phyloP scores from a whole-genome alignment of 2,888 invertebrate species.

The Lasioglossum calceatum region DNA sequence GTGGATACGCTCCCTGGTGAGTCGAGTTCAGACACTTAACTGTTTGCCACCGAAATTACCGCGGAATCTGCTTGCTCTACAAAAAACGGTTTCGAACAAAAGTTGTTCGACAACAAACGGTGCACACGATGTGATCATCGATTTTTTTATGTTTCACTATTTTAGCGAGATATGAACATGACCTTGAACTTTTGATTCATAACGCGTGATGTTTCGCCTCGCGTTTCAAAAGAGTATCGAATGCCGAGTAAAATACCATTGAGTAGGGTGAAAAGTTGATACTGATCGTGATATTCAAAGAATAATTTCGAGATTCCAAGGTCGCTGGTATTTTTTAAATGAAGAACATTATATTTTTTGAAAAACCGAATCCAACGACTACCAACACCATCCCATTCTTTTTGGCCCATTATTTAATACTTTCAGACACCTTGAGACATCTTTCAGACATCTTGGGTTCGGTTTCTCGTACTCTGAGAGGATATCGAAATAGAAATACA shows the following conservation, averaged over 20 bases:
- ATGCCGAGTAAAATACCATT: no score
- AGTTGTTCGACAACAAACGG: background rate
- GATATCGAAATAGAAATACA: background rate
- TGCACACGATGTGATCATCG: background rate
- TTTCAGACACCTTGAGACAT: no score
- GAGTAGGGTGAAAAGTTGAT: background rate
- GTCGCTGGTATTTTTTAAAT: background rate
- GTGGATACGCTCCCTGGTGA: slow-evolving; percentile 95
- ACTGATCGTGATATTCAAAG: background rate
- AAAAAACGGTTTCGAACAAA: background rate
- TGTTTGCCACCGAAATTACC: background rate
- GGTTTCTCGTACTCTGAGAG: background rate
- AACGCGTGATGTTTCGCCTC: no score
- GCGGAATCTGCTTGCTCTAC: background rate
- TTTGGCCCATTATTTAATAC: background rate
- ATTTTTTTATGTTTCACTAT: background rate
- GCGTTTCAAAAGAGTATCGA: background rate
- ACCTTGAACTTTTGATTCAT: background rate
- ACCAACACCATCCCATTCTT: no score
- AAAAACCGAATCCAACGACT: background rate
- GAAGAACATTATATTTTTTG: background rate
- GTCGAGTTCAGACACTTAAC: slow-evolving; percentile 48
- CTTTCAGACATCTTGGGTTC: no score
- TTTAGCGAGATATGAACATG: background rate
- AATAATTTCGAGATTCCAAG: background rate